Conservation (phyloP, 2,888 invertebrate species). For the Ennomos fuscantarius region DNA sequence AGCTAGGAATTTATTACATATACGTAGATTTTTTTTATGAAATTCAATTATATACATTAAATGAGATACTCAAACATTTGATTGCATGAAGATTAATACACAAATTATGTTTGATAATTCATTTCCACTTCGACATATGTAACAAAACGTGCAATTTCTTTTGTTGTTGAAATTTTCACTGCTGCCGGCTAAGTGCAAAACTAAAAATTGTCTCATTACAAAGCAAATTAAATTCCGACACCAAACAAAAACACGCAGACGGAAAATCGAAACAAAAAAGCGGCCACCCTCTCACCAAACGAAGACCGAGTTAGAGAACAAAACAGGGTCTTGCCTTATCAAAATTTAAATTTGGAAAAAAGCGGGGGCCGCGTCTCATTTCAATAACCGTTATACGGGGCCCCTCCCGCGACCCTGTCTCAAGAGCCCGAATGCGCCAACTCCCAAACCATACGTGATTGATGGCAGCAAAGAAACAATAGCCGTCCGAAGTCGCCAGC, state of each 20-base stretch:
- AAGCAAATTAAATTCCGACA: slow-evolving; percentile 57
- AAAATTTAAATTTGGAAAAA: slow-evolving; percentile 85
- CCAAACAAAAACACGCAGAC: slow-evolving; percentile 65
- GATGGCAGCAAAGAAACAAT: slow-evolving; percentile 82
- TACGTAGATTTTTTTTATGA: too few species aligned
- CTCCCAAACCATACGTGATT: slow-evolving; percentile 75
- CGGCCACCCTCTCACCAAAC: slow-evolving; percentile 70
- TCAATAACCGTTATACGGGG: slow-evolving; percentile 83
- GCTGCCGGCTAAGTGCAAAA: slow-evolving; percentile 33
- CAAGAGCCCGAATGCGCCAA: slow-evolving; percentile 47
- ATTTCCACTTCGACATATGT: too few species aligned
- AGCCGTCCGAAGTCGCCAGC: slow-evolving; percentile 71
- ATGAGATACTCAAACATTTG: too few species aligned
- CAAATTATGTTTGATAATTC: too few species aligned
- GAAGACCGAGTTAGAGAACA: slow-evolving; percentile 74
- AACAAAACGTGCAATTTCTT: too few species aligned
- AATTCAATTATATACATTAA: too few species aligned
- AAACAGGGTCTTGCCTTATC: slow-evolving; percentile 83
- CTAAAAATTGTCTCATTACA: slow-evolving; percentile 48
- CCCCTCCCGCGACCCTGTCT: slow-evolving; percentile 53
- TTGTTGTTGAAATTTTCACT: neutral
- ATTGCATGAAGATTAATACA: too few species aligned
- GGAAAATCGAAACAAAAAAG: slow-evolving; percentile 71
- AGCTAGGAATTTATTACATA: too few species aligned
- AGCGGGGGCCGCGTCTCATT: slow-evolving; percentile 81